Percentiles rank a stretch among this genome's conserved stretches.
These are phyloP conservation scores for Ancistrus triradiatus DNA, from an alignment of 2,113 vertebrate genomes.

Conservation along the genomic window DNA sequence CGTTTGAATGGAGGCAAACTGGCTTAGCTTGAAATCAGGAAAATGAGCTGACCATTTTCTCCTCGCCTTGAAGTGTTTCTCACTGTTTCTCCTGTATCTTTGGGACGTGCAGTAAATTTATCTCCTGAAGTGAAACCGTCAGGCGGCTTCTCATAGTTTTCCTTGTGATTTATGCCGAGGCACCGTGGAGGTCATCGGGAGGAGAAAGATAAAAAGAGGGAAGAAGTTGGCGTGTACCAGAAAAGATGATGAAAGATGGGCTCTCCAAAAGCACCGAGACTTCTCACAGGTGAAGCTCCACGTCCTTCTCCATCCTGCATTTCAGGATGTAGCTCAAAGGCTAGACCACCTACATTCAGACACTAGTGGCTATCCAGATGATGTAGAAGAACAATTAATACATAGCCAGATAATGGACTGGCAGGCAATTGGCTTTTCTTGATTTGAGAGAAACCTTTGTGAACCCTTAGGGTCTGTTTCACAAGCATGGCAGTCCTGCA, in stretches of 20 bases:
- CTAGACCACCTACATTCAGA: too few species aligned
- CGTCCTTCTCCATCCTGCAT: not conserved
- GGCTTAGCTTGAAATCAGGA: too few species aligned
- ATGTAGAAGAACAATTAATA: not conserved
- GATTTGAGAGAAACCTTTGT: too few species aligned
- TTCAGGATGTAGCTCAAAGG: not conserved
- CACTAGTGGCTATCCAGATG: not conserved
- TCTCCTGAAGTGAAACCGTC: constrained; percentile 14
- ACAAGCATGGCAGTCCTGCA: too few species aligned
- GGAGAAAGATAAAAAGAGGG: too few species aligned
- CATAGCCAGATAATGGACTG: too few species aligned
- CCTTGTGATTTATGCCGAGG: constrained; percentile 27
- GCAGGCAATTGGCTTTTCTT: too few species aligned
- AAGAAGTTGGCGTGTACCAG: too few species aligned
- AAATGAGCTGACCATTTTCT: too few species aligned
- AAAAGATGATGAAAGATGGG: constrained; percentile 28
- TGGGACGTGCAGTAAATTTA: not conserved
- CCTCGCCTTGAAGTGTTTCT: not conserved
- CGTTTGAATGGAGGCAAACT: too few species aligned
- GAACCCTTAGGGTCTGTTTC: too few species aligned
- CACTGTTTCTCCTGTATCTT: not conserved
- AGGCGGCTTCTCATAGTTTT: constrained; percentile 12
- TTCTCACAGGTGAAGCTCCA: constrained; percentile 1
- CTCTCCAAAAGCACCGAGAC: not conserved
- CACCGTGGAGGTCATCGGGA: constrained; percentile 3